Conservation (phyloP, 2,888 invertebrate species). For the Nemotelus pantherinus region DNA sequence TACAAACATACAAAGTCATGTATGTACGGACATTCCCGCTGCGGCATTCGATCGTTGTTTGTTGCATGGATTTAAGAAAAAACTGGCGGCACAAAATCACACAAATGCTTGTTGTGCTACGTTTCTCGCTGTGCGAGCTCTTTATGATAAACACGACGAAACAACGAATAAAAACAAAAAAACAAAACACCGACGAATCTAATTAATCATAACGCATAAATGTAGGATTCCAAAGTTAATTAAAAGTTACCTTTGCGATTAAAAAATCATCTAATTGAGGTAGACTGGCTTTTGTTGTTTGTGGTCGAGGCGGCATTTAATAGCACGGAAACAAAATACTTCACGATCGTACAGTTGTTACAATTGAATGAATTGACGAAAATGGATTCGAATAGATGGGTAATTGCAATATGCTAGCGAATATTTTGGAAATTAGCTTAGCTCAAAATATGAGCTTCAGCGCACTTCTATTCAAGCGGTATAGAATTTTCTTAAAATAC, state of each 20-base stretch:
- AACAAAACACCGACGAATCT: slow-evolving; percentile 32
- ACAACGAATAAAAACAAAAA: slow-evolving; percentile 28
- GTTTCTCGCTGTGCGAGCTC: neutral
- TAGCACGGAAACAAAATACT: neutral
- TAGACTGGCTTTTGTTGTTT: slow-evolving; percentile 46
- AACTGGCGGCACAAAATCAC: slow-evolving; percentile 21
- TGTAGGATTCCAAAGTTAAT: slow-evolving; percentile 49
- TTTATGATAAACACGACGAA: neutral
- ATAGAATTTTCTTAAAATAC: too few species aligned
- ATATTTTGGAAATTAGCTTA: too few species aligned
- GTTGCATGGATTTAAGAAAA: neutral
- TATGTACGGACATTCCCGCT: slow-evolving; percentile 1
- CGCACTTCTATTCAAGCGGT: too few species aligned
- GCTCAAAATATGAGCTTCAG: too few species aligned
- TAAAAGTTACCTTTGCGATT: slow-evolving; percentile 50
- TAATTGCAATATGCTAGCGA: too few species aligned
- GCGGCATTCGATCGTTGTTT: slow-evolving; percentile 41
- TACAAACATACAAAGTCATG: too few species aligned
- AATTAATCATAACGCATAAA: slow-evolving; percentile 49
- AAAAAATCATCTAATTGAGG: slow-evolving; percentile 50
- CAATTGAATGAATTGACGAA: too few species aligned
- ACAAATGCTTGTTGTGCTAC: neutral
- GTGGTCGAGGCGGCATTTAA: neutral
- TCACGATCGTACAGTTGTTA: too few species aligned
- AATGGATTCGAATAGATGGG: too few species aligned